Evolutionary conservation across 2,113 vertebrate genomes (phyloP).

Genomic region (Tiliqua scincoides): DNA sequence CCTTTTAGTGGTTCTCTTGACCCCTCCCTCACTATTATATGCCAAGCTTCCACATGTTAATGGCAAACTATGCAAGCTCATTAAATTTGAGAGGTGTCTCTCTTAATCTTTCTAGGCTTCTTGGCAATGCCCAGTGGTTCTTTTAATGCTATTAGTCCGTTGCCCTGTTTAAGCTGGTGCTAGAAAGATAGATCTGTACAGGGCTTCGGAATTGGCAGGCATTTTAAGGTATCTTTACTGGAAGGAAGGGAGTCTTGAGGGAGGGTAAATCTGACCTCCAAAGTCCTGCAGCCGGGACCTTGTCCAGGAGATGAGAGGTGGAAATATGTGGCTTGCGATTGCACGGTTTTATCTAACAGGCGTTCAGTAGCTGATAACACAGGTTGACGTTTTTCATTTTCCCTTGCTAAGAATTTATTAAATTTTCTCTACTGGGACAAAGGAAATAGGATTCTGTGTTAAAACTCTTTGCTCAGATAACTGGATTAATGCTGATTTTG

Average conservation of each 20-base stretch:
- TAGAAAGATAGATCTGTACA: not conserved
- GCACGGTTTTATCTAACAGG: constrained; percentile 2
- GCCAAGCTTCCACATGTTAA: not conserved
- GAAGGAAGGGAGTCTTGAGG: not conserved
- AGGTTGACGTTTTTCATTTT: not conserved
- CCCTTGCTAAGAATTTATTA: not conserved
- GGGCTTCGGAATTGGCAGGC: not conserved
- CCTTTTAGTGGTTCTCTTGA: not conserved
- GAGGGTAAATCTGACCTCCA: constrained; percentile 1
- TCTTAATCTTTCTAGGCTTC: not conserved
- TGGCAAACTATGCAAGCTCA: rapidly evolving
- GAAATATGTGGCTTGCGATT: not conserved
- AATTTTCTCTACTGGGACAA: constrained; percentile 4
- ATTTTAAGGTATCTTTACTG: not conserved
- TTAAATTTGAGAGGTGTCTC: not conserved
- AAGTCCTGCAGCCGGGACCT: not conserved
- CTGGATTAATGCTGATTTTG: constrained; percentile 8
- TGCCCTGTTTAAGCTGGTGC: not conserved
- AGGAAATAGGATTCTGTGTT: not conserved
- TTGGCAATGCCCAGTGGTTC: not conserved
- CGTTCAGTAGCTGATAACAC: not conserved
- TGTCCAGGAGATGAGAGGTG: not conserved
- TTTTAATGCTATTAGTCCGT: not conserved
- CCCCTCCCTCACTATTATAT: not conserved
- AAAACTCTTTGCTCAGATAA: constrained; percentile 11